Base-by-base conservation (phyloP, 2,888 invertebrate genomes). In the Aleiodes leptofemur region DNA sequence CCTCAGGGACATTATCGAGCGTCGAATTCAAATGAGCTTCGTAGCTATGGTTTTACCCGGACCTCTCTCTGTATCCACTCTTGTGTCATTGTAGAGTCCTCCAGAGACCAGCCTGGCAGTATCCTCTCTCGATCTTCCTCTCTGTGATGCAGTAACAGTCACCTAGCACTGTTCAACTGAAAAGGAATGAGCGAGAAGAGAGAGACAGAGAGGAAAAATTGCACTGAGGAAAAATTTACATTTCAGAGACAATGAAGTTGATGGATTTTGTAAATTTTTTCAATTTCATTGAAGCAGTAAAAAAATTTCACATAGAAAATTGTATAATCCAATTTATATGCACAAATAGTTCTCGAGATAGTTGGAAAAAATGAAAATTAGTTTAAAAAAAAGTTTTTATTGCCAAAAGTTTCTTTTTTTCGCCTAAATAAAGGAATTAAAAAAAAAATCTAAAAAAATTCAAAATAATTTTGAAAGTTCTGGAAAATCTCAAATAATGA, bases 11-110 rank as follows among this genome's bases (percentile, higher is more conserved):
- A 83, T 86, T 86, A 86, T 83, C 83, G 84, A 83, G 82, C 83
- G 82, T 81, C 79, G 82, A 83, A 86, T 87, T 86, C 85, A 87
- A 86, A 87, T 85, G 85, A 85, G 83, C 84, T 81, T 43, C 71
- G 80, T 79, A 85, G 82, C 81, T 81, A 82, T 82, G 79, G 82
- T 76, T 83, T 80, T 80, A 78, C 82, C 80, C 73, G 61, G 74
- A 74, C 79, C 66, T 76, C 66, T 69, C 69, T 48, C 64, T 72
- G 23, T 53, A 55, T 59, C 29, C 57, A 29, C 38, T 77, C 75
- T 70, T 72, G 69, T 14, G 69, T 51, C 48, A 38, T 11, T 48
- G 51, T 31, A 79, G 77, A 70, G 76, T 82, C 80, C 83, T 83
- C 85, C 72, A 79, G 84, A 80, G 86, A 85, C 79, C 70, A 80